phyloP scores from a whole-genome alignment of 2,888 invertebrate genomes.

The Exephanes ischioxanthus region DNA sequence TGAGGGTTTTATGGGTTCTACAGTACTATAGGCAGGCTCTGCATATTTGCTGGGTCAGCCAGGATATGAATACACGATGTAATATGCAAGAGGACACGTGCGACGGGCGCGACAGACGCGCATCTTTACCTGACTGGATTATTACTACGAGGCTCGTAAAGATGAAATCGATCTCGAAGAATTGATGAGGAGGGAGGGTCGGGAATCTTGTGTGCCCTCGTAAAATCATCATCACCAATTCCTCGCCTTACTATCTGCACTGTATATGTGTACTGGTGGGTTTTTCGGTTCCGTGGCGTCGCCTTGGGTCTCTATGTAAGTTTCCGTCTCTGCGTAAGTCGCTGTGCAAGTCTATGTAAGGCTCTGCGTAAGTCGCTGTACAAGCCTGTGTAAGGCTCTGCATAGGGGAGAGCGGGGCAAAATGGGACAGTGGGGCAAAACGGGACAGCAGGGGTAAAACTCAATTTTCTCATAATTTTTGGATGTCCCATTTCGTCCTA shows the following conservation, averaged over 20 bases:
- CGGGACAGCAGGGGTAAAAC: no score
- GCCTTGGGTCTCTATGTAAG: background rate
- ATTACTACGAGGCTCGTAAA: constrained; percentile 59
- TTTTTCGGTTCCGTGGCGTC: background rate
- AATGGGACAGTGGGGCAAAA: no score
- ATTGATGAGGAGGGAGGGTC: background rate
- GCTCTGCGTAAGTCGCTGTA: no score
- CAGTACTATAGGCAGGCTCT: constrained; percentile 37
- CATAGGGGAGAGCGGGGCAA: no score
- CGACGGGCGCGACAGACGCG: constrained; percentile 26
- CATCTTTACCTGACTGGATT: constrained; percentile 43
- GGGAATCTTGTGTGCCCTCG: constrained; percentile 13
- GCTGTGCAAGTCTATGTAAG: no score
- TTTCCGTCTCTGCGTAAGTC: background rate
- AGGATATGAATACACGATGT: constrained; percentile 65
- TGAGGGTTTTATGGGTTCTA: constrained; percentile 55
- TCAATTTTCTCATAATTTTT: no score
- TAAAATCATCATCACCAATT: constrained; percentile 42
- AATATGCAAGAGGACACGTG: constrained; percentile 50
- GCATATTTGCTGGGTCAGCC: constrained; percentile 66
- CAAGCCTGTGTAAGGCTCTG: no score
- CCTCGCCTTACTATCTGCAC: background rate
- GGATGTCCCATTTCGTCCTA: no score
- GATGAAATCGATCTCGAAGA: constrained; percentile 50
- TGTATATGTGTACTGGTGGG: background rate